A percentile compares a stretch with the other conserved stretches of the same genome.
Evolutionary conservation across 2,113 vertebrate genomes (phyloP).

Genomic region (Cebus imitator): DNA sequence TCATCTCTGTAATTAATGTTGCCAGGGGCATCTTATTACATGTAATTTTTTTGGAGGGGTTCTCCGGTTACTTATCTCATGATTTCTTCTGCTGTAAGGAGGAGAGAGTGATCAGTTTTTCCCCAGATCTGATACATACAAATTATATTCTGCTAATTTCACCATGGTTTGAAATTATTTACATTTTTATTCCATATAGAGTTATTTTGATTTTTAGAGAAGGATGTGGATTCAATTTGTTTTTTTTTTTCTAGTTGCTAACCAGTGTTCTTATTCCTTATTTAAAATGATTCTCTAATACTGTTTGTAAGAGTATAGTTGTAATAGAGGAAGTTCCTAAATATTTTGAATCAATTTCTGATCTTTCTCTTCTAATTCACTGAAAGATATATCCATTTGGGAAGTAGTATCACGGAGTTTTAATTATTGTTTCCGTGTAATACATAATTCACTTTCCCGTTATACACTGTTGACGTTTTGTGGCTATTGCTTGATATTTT

Average conservation of each 20-base stretch:
- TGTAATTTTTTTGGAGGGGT: background rate
- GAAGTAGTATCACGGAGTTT: background rate
- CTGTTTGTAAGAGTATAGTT: background rate
- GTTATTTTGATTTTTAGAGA: conserved; percentile 5
- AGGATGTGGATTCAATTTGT: background rate
- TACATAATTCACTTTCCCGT: background rate
- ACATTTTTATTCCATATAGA: background rate
- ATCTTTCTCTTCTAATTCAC: background rate
- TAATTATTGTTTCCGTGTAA: background rate
- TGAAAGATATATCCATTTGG: background rate
- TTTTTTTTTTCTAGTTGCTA: background rate
- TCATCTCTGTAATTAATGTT: background rate
- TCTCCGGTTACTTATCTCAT: background rate
- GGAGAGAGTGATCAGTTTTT: background rate
- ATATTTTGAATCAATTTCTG: background rate
- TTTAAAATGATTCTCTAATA: background rate
- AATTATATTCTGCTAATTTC: background rate
- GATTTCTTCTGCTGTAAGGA: conserved; percentile 5
- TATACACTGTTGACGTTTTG: background rate
- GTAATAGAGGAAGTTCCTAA: background rate
- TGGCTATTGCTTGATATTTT: background rate
- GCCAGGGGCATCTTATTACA: background rate
- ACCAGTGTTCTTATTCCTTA: background rate
- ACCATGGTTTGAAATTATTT: background rate
- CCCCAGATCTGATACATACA: background rate